Conservation (phyloP, 2,797 vertebrate species). For the Diplodus puntazzo region DNA sequence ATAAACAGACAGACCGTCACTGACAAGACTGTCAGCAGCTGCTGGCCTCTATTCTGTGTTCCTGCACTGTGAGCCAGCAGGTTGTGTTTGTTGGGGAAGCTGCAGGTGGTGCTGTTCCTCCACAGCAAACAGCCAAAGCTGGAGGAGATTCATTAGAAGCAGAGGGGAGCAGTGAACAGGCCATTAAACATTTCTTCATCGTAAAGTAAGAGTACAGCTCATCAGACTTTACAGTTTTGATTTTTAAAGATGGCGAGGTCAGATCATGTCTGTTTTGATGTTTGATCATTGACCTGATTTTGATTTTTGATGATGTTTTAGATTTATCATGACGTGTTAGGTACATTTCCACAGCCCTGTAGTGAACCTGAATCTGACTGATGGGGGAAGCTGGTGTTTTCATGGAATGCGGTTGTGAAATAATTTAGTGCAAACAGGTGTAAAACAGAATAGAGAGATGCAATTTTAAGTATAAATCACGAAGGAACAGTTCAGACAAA, state of each 20-base stretch:
- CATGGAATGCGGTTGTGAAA: no score
- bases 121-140: not conserved
- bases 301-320: no score
- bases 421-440: no score
- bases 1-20: constrained; percentile 14
- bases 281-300: no score
- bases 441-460: not conserved
- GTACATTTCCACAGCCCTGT: not conserved
- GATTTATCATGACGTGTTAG: constrained; percentile 15
- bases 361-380: constrained; percentile 21
- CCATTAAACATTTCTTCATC: not conserved
- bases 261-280: not conserved
- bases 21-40: not conserved
- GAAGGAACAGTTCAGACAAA: no score
- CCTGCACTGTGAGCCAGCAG: not conserved
- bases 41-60: not conserved
- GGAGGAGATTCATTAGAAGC: not conserved
- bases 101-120: constrained; percentile 40
- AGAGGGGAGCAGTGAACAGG: not conserved
- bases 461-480: no score
- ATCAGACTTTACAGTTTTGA: not conserved
- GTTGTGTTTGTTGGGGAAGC: not conserved
- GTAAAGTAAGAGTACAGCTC: not conserved
- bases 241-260: not conserved
- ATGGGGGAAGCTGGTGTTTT: no score